Base-by-base conservation (phyloP, 2,797 vertebrate genomes). In the Paramormyrops hopkinsi region DNA sequence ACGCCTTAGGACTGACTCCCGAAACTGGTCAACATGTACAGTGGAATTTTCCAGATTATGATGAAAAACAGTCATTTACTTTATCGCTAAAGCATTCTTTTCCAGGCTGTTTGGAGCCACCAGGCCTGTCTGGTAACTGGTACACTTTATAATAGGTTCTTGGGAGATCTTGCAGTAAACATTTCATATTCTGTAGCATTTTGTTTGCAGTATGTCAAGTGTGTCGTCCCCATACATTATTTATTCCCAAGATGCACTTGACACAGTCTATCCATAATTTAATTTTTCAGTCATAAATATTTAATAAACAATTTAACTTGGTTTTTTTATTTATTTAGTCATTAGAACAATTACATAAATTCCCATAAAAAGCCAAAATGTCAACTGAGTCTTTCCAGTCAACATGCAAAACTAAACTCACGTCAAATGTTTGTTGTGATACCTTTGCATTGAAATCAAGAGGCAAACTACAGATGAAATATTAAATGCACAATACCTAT, bases 311-410 rank as follows among this genome's bases (percentile, higher is more conserved):
- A 59, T 56, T 87, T 19, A 37, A 59, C 46, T 25, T 48, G 0
- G 14, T 2, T 12, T 86, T 7, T 59, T 1, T 11, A 54, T 87
- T 87, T 56, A 56, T 87, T 87, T 59, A 87, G 82, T 29, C 8
- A 85, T 85, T 85, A 85, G 82, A 85, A 48, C 82, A 85, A 22
- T 48, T 85, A 85, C 82, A 82, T n/a, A 85, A 51, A 85, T 44
- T 51, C 46, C n/a, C 82, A 85, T 85, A 85, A 85, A 87, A 56
- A 41, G 51, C 4, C 9, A 56, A 56, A 41, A 59, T 51, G 50
- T 87, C 51, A 41, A 87, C 51, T 6, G 22, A 19, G 50, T 41
- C 29, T 59, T 41, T 22, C 29, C 14, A 86, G 51, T 51, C 3
- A 37, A 86, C 51, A 56, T 22, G 12, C 25, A 53, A 37, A 51